Evolutionary conservation across 2,888 invertebrate species (phyloP).

Genomic region (Drosophila imparisetae): DNA sequence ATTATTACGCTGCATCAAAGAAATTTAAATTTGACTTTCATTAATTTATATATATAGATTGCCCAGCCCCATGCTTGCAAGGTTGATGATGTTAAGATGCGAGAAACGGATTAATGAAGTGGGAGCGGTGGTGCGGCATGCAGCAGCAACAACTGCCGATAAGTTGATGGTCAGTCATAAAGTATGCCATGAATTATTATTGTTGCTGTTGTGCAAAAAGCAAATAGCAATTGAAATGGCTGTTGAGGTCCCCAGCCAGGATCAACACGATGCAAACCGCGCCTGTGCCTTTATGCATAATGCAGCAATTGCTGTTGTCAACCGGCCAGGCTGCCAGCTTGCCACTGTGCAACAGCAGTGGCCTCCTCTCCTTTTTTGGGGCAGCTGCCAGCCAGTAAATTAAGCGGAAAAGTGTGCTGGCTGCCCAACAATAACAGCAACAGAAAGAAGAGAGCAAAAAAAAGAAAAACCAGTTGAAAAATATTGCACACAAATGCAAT

Average conservation of each 20-base stretch:
- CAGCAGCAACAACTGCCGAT: conserved; percentile 52
- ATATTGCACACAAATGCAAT: conserved; percentile 31
- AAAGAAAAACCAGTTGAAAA: conserved; percentile 20
- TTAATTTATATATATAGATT: conserved; percentile 58
- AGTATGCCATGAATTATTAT: conserved; percentile 73
- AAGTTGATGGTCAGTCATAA: conserved; percentile 72
- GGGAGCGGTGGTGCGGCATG: background rate
- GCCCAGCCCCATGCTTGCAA: conserved; percentile 1
- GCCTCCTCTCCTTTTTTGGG: conserved; percentile 29
- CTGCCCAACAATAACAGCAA: conserved; percentile 52
- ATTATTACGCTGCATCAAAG: conserved; percentile 44
- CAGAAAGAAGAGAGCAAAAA: conserved; percentile 23
- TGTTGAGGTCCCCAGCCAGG: conserved; percentile 18
- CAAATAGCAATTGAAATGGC: conserved; percentile 51
- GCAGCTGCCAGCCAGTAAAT: conserved; percentile 78
- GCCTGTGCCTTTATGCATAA: conserved; percentile 59
- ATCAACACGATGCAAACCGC: conserved; percentile 23
- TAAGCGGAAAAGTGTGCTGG: conserved; percentile 80
- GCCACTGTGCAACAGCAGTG: conserved; percentile 8
- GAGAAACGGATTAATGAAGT: conserved; percentile 6
- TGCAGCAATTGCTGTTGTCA: conserved; percentile 79
- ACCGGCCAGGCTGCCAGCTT: conserved; percentile 38
- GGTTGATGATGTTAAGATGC: conserved; percentile 3
- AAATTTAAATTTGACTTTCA: conserved; percentile 74
- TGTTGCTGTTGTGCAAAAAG: conserved; percentile 33